Evolutionary conservation across 2,888 invertebrate genomes (phyloP), one percentile per base, ranked within the genome.

Genomic region (Lithophane socia): DNA sequence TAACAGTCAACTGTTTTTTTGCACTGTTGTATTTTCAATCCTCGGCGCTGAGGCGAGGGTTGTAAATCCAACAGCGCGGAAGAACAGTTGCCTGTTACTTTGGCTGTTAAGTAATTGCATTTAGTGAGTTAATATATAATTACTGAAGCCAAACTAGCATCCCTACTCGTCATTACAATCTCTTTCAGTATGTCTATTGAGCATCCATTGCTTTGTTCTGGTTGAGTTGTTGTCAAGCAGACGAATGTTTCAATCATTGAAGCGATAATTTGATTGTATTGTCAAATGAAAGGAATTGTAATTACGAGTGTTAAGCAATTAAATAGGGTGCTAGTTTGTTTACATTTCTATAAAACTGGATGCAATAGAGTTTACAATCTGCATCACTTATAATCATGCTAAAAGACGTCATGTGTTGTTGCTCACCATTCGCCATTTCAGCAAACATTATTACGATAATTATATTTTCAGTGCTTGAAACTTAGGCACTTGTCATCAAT

Each of bases 401-500:
- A 63, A n/a, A 66, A 42, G 13, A 49, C 5, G 8, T 47, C 13
- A 18, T 79, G 42, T 2, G 47, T 49, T 49, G 12, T 3, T 52
- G 9, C 49, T 42, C 12, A 63, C n/a, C 13, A 29, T 56, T 18
- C 56, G 1, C 8, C 13, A 56, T 42, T 16, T 16, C 42, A 71
- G 13, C 21, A 29, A 56, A 61, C 12, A 16, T 61, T 8, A 49
- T 61, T 8, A 42, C 24, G 16, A 24, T 75, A 18, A 21, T 47
- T 42, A 47, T 12, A 21, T 47, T 7, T 56, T 54, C 1, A 63
- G 44, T 37, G 37, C 24, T 37, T 44, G 21, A 54, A n/a, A 63
- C 10, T 80, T 29, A 18, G 21, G 21, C 24, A 61, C 7, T 80
- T 61, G 37, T 12, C 37, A 37, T 47, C 16, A 80, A 24, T 24